These are phyloP conservation scores for Lordiphosa andalusiaca DNA, from an alignment of 2,888 invertebrate genomes.

Conservation along the genomic window DNA sequence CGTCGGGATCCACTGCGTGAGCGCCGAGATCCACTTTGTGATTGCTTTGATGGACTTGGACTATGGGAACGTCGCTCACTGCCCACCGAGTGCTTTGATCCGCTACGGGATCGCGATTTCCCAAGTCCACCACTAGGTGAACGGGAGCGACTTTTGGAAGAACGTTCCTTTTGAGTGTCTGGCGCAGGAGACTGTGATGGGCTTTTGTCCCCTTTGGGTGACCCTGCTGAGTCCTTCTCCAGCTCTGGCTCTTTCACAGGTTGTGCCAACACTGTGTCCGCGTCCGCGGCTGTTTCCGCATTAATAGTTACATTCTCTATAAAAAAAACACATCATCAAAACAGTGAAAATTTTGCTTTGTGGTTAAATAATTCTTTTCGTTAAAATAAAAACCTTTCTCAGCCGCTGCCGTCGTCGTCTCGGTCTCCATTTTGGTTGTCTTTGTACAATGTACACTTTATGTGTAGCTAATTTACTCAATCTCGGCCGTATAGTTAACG, in stretches of 20 bases:
- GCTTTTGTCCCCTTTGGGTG: too few relatives aligned
- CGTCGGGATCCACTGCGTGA: conserved; percentile 27
- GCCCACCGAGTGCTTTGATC: neutral
- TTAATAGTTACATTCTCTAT: too few relatives aligned
- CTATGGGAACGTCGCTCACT: neutral
- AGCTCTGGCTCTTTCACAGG: too few relatives aligned
- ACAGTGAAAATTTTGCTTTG: neutral
- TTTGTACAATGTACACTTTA: neutral
- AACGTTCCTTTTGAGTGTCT: too few relatives aligned
- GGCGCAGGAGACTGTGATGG: too few relatives aligned
- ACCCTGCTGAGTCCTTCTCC: too few relatives aligned
- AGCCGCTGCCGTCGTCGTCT: neutral
- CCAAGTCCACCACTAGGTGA: conserved; percentile 30
- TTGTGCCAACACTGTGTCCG: too few relatives aligned
- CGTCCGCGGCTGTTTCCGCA: too few relatives aligned
- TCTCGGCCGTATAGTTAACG: neutral
- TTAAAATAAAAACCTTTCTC: conserved; percentile 4
- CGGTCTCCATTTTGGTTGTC: conserved; percentile 8
- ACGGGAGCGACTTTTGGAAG: conserved; percentile 41
- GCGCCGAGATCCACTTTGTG: conserved; percentile 20
- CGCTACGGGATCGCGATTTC: conserved; percentile 9
- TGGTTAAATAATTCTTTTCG: too few relatives aligned
- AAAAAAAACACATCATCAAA: neutral
- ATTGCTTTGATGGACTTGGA: neutral
- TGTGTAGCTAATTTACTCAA: neutral